A percentile compares a stretch with the other conserved stretches of the same genome.
phyloP scores from a whole-genome alignment of 2,113 vertebrate species.

The Pachycephala philippinensis region DNA sequence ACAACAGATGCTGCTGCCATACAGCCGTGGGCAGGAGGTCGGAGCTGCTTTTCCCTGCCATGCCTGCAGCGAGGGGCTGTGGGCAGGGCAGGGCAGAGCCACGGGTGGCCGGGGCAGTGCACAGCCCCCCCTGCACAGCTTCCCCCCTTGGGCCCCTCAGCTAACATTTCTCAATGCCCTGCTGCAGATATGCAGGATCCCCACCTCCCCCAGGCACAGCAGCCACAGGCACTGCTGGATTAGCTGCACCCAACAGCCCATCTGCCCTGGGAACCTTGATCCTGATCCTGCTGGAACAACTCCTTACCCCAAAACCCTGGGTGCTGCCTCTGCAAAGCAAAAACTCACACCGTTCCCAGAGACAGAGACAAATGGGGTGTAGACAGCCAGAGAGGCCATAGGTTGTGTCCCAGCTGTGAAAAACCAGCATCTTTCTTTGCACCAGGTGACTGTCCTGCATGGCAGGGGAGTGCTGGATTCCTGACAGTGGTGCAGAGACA shows the following conservation, averaged over 20 bases:
- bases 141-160: background rate
- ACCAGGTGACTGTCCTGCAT: background rate
- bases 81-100: background rate
- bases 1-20: conserved; percentile 1
- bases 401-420: background rate
- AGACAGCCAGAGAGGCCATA: background rate
- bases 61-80: background rate
- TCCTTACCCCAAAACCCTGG: background rate
- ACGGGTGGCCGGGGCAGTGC: rapidly evolving
- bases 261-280: background rate
- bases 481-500: background rate
- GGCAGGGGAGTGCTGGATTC: background rate
- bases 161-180: background rate
- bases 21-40: background rate
- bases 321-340: background rate
- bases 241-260: background rate
- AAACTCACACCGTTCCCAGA: background rate
- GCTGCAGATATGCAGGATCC: background rate
- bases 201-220: background rate
- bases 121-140: background rate
- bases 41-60: background rate
- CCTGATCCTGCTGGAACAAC: background rate
- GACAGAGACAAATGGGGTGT: background rate
- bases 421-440: background rate
- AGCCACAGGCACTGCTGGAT: background rate